phyloP scores from a whole-genome alignment of 2,113 vertebrate genomes.

The Myodes glareolus region DNA sequence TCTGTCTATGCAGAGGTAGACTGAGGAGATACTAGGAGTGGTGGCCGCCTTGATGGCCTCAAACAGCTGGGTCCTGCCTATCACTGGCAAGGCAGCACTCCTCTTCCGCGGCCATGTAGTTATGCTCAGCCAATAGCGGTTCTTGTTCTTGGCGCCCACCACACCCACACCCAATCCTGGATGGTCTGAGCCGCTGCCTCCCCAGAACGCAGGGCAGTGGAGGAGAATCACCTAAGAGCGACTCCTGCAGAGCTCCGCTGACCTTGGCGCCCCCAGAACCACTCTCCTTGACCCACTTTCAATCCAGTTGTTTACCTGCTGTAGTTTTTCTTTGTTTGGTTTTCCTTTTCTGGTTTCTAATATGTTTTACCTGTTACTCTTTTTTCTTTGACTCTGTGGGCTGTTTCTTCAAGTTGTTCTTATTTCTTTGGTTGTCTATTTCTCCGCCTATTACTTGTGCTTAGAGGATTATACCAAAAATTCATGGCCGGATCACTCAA shows the following conservation, averaged over 20 bases:
- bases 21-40: neutral
- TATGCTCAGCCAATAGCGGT: neutral
- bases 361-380: neutral
- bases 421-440: neutral
- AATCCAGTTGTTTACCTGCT: neutral
- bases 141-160: neutral
- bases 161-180: no score
- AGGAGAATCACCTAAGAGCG: neutral
- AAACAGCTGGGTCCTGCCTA: neutral
- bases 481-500: neutral
- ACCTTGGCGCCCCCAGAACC: neutral
- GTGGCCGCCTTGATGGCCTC: neutral
- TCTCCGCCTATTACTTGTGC: neutral
- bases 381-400: neutral
- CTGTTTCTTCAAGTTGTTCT: neutral
- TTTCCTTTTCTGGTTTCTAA: neutral
- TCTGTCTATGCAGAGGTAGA: neutral
- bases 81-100: neutral
- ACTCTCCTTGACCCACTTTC: neutral
- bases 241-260: fast-evolving
- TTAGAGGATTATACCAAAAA: neutral
- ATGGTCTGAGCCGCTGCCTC: neutral
- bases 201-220: neutral
- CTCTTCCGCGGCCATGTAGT: neutral
- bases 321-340: neutral